These are phyloP conservation scores for Neoseiulus cucumeris DNA, from an alignment of 1,140 invertebrate species.

Conservation along the genomic window DNA sequence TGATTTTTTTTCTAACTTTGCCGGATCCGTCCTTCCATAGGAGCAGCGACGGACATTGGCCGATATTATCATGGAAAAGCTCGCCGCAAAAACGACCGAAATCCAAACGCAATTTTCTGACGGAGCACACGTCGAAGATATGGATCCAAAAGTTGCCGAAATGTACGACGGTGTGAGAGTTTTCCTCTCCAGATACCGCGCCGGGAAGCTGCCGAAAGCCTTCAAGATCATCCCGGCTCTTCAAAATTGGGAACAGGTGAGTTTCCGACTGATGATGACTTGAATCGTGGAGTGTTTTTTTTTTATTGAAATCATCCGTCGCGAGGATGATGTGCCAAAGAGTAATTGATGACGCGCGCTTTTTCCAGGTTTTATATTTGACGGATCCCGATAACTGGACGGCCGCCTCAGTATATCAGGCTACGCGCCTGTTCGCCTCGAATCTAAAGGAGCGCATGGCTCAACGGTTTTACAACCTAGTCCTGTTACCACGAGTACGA, in stretches of 20 bases:
- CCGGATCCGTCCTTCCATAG: slow-evolving; percentile 26
- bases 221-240: slow-evolving; percentile 89
- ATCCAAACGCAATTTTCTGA: slow-evolving; percentile 65
- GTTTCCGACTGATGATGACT: too few relatives aligned
- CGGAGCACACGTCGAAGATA: slow-evolving; percentile 22
- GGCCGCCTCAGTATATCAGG: slow-evolving; percentile 88
- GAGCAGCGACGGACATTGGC: slow-evolving; percentile 48
- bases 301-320: background rate
- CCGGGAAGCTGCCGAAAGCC: slow-evolving; percentile 89
- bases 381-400: slow-evolving; percentile 44
- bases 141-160: slow-evolving; percentile 31
- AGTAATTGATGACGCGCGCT: background rate
- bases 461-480: slow-evolving; percentile 63
- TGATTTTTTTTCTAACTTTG: background rate
- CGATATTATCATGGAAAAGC: slow-evolving; percentile 76
- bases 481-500: slow-evolving; percentile 70
- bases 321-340: too few relatives aligned
- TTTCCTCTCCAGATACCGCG: slow-evolving; percentile 67
- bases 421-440: slow-evolving; percentile 82
- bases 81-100: slow-evolving; percentile 79
- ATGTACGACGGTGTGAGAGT: slow-evolving; percentile 75
- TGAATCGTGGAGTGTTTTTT: too few relatives aligned
- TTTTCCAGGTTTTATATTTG: slow-evolving; percentile 51
- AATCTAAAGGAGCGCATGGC: background rate
- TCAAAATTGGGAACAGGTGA: slow-evolving; percentile 71